A percentile compares a stretch with the other conserved stretches of the same genome.
Evolutionary conservation across 1,140 invertebrate species (phyloP).

Genomic region (Matsumurasca onukii): DNA sequence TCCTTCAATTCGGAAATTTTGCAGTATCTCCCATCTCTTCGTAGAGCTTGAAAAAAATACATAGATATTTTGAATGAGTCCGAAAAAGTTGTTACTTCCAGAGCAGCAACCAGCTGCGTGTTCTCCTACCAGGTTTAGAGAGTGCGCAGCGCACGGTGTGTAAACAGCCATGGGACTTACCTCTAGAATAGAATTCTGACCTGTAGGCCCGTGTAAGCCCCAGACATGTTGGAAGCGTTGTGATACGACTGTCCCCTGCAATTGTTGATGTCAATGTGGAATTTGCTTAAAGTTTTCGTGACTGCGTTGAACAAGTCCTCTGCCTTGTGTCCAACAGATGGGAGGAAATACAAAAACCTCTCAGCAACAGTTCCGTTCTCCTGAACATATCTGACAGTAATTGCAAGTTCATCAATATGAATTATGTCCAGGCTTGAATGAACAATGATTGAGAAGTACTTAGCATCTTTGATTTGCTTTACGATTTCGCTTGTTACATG

Average conservation of each 20-base stretch:
- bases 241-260: slow-evolving; percentile 45
- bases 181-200: slow-evolving; percentile 38
- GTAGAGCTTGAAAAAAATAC: too few species aligned
- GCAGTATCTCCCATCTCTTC: too few species aligned
- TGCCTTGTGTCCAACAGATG: slow-evolving; percentile 37
- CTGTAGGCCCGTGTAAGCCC: slow-evolving; percentile 42
- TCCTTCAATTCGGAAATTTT: too few species aligned
- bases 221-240: too few species aligned
- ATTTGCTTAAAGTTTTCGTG: slow-evolving; percentile 29
- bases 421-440: slow-evolving; percentile 45
- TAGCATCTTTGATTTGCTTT: not conserved
- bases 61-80: too few species aligned
- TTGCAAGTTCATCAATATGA: slow-evolving; percentile 45
- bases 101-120: slow-evolving; percentile 45
- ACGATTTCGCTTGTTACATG: not conserved
- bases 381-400: slow-evolving; percentile 42
- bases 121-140: too few species aligned
- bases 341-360: slow-evolving; percentile 42
- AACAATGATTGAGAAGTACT: slow-evolving; percentile 40
- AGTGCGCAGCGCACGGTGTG: too few species aligned
- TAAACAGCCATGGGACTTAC: slow-evolving; percentile 39
- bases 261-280: not conserved
- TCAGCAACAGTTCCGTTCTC: slow-evolving; percentile 38
- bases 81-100: too few species aligned
- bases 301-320: slow-evolving; percentile 39